Conservation (phyloP, 2,888 invertebrate species). For the Eupelmus urozonus region DNA sequence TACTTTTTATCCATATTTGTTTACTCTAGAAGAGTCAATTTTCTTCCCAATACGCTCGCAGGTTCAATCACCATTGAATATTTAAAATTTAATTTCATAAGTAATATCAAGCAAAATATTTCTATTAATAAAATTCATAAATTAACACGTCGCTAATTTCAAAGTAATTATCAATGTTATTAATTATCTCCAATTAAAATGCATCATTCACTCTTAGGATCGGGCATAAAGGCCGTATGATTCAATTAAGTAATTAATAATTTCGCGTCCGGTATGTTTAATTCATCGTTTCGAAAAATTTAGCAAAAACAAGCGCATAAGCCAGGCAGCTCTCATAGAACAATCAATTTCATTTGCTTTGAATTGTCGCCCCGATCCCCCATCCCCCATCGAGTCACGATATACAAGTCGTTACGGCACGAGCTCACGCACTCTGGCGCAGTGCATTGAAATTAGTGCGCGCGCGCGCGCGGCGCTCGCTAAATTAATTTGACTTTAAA, state of each 20-base stretch:
- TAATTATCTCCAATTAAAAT: conserved; percentile 3
- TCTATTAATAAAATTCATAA: neutral
- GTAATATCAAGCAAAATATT: neutral
- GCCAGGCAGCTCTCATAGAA: conserved; percentile 9
- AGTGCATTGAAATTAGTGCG: conserved; percentile 26
- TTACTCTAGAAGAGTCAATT: no score
- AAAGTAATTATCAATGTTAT: conserved; percentile 13
- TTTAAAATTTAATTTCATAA: neutral
- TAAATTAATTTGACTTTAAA: conserved; percentile 39
- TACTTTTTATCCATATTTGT: no score
- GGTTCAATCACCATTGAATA: no score
- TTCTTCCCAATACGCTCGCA: no score
- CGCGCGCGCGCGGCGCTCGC: neutral
- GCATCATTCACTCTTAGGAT: neutral
- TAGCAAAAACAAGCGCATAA: neutral
- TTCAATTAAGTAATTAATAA: conserved; percentile 24
- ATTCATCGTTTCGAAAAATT: neutral
- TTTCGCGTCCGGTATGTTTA: neutral
- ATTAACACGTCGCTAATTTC: neutral
- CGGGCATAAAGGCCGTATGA: neutral
- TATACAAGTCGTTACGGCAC: neutral
- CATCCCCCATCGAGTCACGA: neutral
- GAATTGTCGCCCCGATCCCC: conserved; percentile 11
- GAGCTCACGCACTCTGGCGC: neutral
- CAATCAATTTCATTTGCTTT: conserved; percentile 26